These are phyloP conservation scores for Drosophila kanekoi DNA, from an alignment of 2,888 invertebrate species.

Conservation along the genomic window DNA sequence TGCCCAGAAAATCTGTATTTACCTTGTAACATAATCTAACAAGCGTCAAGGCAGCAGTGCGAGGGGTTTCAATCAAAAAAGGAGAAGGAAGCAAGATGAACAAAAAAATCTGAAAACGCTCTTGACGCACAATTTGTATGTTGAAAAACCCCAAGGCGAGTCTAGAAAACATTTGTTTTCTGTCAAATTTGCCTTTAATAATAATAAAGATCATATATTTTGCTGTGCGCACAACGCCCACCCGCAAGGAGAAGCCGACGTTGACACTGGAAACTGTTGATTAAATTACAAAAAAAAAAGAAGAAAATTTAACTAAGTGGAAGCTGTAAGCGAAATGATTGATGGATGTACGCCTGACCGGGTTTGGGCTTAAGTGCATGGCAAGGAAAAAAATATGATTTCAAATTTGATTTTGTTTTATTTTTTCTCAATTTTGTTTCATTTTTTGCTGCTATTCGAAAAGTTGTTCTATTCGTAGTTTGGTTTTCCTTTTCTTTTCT, in stretches of 20 bases:
- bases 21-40: conserved; percentile 54
- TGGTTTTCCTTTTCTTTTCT: conserved; percentile 32
- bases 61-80: conserved; percentile 59
- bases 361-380: conserved; percentile 64
- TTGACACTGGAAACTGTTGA: conserved; percentile 67
- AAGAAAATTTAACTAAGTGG: conserved; percentile 34
- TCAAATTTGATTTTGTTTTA: conserved; percentile 37
- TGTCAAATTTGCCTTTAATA: conserved; percentile 77
- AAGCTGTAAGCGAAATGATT: conserved; percentile 63
- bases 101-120: conserved; percentile 52
- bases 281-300: conserved; percentile 68
- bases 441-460: conserved; percentile 15
- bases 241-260: conserved; percentile 47
- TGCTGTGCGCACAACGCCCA: conserved; percentile 45
- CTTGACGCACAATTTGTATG: conserved; percentile 63
- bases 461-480: conserved; percentile 43
- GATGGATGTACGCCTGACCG: conserved; percentile 54
- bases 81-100: not conserved
- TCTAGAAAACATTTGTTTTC: conserved; percentile 75
- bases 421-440: not conserved
- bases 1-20: conserved; percentile 23
- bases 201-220: conserved; percentile 62
- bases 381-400: conserved; percentile 40
- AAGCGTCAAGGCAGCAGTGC: conserved; percentile 25
- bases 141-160: conserved; percentile 32